Conservation (phyloP, 2,113 vertebrate genomes). For the Lathamus discolor region DNA sequence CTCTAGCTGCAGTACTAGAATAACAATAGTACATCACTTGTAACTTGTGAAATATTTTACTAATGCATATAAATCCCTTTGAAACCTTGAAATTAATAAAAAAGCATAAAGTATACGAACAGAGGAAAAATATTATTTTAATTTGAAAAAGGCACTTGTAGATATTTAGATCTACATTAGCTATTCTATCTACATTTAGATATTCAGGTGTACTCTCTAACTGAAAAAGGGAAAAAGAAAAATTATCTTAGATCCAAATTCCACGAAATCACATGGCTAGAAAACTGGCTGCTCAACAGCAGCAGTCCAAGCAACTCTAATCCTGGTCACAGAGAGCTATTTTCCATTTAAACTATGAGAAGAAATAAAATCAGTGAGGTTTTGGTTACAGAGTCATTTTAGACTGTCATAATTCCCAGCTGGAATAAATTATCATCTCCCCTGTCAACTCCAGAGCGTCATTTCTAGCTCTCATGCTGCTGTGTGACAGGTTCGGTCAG, state of each 20-base stretch:
- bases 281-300: conserved; percentile 4
- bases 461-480: rapidly evolving
- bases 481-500: neutral
- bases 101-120: neutral
- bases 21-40: neutral
- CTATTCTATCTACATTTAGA: neutral
- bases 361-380: neutral
- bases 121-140: neutral
- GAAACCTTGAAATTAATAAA: neutral
- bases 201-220: neutral
- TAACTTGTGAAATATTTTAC: neutral
- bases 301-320: neutral
- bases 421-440: neutral
- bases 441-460: neutral
- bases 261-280: neutral
- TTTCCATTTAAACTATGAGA: neutral
- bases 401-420: neutral
- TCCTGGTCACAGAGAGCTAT: neutral
- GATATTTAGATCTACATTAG: neutral
- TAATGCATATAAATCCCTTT: neutral
- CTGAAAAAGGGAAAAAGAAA: neutral
- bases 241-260: neutral
- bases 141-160: neutral
- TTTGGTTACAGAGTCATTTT: neutral
- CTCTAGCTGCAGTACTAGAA: neutral